A percentile compares a stretch with the other conserved stretches of the same genome.
Evolutionary conservation across 2,888 invertebrate genomes (phyloP).

Genomic region (Mantis religiosa): DNA sequence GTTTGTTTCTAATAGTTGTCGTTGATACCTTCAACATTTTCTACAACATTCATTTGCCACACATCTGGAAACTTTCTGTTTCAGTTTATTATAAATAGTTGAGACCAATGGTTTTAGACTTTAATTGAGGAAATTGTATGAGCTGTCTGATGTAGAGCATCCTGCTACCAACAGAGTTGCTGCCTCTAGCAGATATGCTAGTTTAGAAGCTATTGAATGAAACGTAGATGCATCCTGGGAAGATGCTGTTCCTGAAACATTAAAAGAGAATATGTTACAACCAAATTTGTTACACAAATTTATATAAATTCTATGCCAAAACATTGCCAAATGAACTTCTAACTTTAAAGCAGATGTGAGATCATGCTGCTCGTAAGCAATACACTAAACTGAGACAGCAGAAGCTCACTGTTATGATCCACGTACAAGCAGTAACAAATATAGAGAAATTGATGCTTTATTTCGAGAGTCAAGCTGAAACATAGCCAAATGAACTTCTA

Average conservation of each 20-base stretch:
- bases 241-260: not conserved
- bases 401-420: too few species aligned
- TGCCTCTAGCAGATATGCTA: not conserved
- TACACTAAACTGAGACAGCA: too few species aligned
- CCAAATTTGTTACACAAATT: not conserved
- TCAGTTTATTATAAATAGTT: not conserved
- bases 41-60: too few species aligned
- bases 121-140: not conserved
- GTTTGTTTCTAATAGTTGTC: too few species aligned
- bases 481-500: too few species aligned
- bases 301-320: not conserved
- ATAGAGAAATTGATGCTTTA: too few species aligned
- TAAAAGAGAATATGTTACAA: not conserved
- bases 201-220: not conserved
- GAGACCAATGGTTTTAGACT: not conserved
- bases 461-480: too few species aligned
- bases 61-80: not conserved
- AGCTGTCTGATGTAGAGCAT: not conserved
- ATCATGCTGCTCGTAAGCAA: too few species aligned
- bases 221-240: not conserved
- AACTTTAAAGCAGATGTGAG: too few species aligned
- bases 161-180: not conserved
- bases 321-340: too few species aligned
- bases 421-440: too few species aligned
- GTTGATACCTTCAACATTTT: too few species aligned